phyloP scores from a whole-genome alignment of 1,140 invertebrate species.

The Mactra quadrangularis region DNA sequence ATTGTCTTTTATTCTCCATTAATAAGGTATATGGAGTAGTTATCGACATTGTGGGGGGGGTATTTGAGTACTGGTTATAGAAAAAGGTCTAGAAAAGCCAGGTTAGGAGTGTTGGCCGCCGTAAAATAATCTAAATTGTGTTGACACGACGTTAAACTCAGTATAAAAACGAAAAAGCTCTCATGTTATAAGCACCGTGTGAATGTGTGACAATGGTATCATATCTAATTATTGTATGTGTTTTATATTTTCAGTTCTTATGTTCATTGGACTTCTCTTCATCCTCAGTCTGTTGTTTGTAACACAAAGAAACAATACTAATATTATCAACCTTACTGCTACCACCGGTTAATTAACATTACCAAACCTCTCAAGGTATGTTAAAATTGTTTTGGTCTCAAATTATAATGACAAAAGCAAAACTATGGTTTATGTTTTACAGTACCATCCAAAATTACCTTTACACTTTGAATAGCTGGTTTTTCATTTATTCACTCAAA shows the following conservation, averaged over 20 bases:
- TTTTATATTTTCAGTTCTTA: slow-evolving; percentile 25
- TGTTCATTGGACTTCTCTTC: slow-evolving; percentile 10
- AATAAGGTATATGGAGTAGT: too few relatives aligned
- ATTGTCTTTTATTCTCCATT: too few relatives aligned
- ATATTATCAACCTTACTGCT: slow-evolving; percentile 17
- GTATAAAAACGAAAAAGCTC: neutral
- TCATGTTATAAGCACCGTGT: neutral
- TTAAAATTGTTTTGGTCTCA: neutral
- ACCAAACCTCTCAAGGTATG: slow-evolving; percentile 15
- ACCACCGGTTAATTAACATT: neutral
- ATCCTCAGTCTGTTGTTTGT: slow-evolving; percentile 1
- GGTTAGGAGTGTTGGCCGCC: neutral
- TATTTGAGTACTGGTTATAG: too few relatives aligned
- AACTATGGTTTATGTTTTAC: neutral
- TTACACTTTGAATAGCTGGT: too few relatives aligned
- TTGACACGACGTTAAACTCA: neutral
- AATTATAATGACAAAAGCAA: neutral
- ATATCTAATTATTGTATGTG: too few relatives aligned
- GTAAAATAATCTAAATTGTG: neutral
- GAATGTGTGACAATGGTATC: too few relatives aligned
- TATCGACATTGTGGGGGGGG: too few relatives aligned
- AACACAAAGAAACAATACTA: slow-evolving; percentile 1
- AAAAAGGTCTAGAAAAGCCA: neutral
- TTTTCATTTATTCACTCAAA: too few relatives aligned
- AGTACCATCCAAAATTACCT: neutral